Conservation (phyloP, 2,888 invertebrate species). For the Celastrina argiolus region DNA sequence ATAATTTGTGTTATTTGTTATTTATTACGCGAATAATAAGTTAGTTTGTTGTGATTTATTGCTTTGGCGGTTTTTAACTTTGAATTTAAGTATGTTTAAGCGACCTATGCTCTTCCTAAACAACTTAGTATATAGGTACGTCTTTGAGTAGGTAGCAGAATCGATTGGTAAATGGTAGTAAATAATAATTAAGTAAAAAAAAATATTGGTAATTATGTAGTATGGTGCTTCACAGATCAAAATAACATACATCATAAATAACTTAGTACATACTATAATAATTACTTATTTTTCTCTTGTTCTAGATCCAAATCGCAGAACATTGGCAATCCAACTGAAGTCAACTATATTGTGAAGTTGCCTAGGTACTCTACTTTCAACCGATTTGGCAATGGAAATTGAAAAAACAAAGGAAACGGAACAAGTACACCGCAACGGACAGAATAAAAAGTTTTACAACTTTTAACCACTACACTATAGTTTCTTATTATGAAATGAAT, state of each 20-base stretch:
- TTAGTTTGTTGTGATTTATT: conserved; percentile 33
- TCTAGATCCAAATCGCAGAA: not conserved
- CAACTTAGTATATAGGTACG: too few relatives aligned
- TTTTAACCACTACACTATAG: too few relatives aligned
- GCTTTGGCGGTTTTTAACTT: conserved; percentile 12
- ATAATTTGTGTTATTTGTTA: conserved; percentile 56
- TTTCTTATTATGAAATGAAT: too few relatives aligned
- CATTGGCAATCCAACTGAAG: not conserved
- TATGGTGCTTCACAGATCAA: too few relatives aligned
- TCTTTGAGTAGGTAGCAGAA: too few relatives aligned
- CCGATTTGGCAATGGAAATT: not conserved
- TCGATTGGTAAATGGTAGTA: too few relatives aligned
- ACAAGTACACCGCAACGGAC: not conserved
- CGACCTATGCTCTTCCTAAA: too few relatives aligned
- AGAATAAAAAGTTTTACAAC: not conserved
- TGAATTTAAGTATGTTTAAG: not conserved
- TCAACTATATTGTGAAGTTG: not conserved
- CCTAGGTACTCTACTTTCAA: not conserved
- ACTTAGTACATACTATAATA: not conserved
- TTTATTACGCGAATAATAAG: conserved; percentile 42
- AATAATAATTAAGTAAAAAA: too few relatives aligned
- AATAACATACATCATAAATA: too few relatives aligned
- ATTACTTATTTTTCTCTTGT: not conserved
- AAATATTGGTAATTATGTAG: too few relatives aligned
- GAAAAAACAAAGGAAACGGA: not conserved